phyloP scores from a whole-genome alignment of 1,140 invertebrate genomes.

The Caerostris extrusa region DNA sequence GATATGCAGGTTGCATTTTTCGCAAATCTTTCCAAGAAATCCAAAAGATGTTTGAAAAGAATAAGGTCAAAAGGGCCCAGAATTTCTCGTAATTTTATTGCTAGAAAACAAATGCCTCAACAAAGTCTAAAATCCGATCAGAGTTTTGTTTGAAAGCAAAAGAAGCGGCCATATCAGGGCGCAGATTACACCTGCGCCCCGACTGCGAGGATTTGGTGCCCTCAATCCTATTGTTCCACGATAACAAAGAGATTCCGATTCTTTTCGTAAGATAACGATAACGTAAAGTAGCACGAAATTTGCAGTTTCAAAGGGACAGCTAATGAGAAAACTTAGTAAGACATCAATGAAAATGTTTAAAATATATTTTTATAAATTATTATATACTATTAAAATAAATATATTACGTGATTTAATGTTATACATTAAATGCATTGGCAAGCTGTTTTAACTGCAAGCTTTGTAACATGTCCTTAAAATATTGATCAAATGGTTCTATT shows the following conservation, averaged over 20 bases:
- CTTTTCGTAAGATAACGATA: background rate
- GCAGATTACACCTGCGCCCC: conserved; percentile 19
- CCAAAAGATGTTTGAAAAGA: background rate
- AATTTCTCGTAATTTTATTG: background rate
- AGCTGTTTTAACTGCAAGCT: too few species aligned
- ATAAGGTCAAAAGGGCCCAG: background rate
- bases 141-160: background rate
- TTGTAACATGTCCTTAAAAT: too few species aligned
- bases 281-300: background rate
- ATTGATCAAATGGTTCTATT: too few species aligned
- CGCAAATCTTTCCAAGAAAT: background rate
- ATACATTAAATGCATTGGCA: too few species aligned
- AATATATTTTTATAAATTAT: too few species aligned
- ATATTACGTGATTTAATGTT: too few species aligned
- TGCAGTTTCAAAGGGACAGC: background rate
- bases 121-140: background rate
- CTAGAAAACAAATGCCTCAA: background rate
- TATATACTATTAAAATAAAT: too few species aligned
- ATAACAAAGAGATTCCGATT: background rate
- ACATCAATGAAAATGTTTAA: too few species aligned
- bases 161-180: background rate
- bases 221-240: background rate
- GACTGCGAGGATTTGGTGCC: background rate
- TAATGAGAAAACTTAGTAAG: too few species aligned
- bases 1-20: too few species aligned